Base-by-base conservation (phyloP, 2,888 invertebrate species). In the Drosophila cracens region DNA sequence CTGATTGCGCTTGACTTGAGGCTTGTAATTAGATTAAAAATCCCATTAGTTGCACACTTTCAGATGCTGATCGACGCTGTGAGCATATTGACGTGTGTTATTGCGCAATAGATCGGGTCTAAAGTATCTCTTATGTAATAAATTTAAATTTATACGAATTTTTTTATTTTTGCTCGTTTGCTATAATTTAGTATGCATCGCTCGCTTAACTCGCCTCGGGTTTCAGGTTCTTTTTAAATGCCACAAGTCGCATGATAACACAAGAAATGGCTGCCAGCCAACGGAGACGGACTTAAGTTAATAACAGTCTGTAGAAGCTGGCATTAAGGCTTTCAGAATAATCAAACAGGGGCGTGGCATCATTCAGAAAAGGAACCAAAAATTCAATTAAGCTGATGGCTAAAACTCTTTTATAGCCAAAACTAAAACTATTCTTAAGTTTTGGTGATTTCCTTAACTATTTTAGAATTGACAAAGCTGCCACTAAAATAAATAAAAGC, bases 61-160 rank as follows among this genome's bases (percentile, higher is more conserved):
- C 16, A 2, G n/a, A 29, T 27, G 27, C 16, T 31, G 52, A 52
- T 61, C 43, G 43, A 34, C 31, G 66, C 43, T 46, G 18, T 31
- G n/a, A 25, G 16, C 46, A 46, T 8, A 46, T 25, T 1, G 25
- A 16, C 8, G 25, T 16, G 16, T 46, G 46, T 10, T 43, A 66
- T 81, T 81, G 74, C 84, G 79, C 79, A 79, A 83, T 72, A 66
- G 52, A 33, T 54, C 18, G 53, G 25, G 52, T 56, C 33, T 43
- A 38, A 29, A 54, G 48, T 54, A 61, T 69, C 51, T 57, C 36
- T 72, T 65, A 63, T 84, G 80, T 87, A 83, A 87, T 67, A 69
- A 75, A 79, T 83, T 74, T 64, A 70, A 82, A 86, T 76, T 72
- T 69, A 84, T 83, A 75, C 83, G 67, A 63, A 40, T 25, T 10